Evolutionary conservation across 2,113 vertebrate genomes (phyloP).

Genomic region (Protobothrops mucrosquamatus): DNA sequence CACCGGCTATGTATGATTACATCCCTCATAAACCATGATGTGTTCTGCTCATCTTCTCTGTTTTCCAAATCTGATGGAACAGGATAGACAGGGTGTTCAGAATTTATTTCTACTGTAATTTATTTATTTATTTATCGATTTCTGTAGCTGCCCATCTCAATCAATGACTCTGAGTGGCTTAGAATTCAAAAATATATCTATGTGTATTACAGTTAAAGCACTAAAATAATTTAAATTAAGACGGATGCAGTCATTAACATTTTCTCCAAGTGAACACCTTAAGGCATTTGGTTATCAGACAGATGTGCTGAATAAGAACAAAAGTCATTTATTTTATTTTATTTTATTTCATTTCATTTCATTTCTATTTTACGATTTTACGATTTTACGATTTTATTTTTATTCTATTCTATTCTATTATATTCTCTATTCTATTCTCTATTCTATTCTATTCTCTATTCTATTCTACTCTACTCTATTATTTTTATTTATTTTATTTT

Average conservation of each 20-base stretch:
- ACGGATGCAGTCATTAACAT: not conserved
- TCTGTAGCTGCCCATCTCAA: not conserved
- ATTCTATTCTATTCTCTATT: too few species aligned
- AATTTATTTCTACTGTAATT: not conserved
- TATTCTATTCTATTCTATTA: too few species aligned
- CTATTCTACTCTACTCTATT: too few species aligned
- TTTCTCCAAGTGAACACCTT: not conserved
- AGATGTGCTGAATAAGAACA: not conserved
- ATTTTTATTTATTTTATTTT: too few species aligned
- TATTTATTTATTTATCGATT: not conserved
- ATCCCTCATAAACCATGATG: not conserved
- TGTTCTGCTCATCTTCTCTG: not conserved
- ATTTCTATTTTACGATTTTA: too few species aligned
- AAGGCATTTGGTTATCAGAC: not conserved
- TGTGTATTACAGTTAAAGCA: not conserved
- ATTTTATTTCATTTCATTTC: too few species aligned
- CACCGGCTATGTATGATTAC: not conserved
- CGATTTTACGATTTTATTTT: too few species aligned
- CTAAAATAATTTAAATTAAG: not conserved
- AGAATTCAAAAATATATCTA: not conserved
- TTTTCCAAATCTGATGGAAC: not conserved
- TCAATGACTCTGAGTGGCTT: not conserved
- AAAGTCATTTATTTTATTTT: not conserved
- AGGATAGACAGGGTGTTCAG: not conserved
- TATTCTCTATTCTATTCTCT: too few species aligned